Percentiles rank a stretch among this genome's conserved stretches.
These are phyloP conservation scores for Odontomyia ornata DNA, from an alignment of 2,888 invertebrate genomes.

Conservation along the genomic window DNA sequence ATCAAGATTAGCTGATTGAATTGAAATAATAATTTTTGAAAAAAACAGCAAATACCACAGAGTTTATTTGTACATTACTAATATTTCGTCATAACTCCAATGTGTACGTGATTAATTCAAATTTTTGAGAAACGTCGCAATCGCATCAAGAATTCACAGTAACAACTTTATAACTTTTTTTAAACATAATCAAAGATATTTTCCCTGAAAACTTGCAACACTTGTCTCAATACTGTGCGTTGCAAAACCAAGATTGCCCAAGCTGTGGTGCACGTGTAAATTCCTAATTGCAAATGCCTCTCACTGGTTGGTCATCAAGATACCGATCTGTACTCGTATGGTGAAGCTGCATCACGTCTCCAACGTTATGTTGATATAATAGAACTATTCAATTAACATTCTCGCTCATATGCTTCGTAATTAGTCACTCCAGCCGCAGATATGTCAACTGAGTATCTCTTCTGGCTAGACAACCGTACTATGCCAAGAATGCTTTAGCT, in stretches of 20 bases:
- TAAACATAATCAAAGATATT: no score
- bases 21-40: no score
- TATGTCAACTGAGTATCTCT: background rate
- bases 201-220: no score
- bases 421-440: background rate
- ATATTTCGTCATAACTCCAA: no score
- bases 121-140: no score
- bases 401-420: background rate
- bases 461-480: background rate
- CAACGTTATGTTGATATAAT: background rate
- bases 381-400: slow-evolving; percentile 23
- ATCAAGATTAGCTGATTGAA: no score
- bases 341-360: background rate
- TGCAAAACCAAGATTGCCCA: background rate
- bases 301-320: background rate
- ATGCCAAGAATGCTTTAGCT: background rate
- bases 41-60: no score
- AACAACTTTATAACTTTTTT: no score
- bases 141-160: no score
- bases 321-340: background rate
- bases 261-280: background rate
- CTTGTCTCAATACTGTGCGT: background rate
- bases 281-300: background rate
- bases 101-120: no score
- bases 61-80: no score